Base-by-base conservation (phyloP, 1,140 invertebrate genomes). In the Idris sp. region DNA sequence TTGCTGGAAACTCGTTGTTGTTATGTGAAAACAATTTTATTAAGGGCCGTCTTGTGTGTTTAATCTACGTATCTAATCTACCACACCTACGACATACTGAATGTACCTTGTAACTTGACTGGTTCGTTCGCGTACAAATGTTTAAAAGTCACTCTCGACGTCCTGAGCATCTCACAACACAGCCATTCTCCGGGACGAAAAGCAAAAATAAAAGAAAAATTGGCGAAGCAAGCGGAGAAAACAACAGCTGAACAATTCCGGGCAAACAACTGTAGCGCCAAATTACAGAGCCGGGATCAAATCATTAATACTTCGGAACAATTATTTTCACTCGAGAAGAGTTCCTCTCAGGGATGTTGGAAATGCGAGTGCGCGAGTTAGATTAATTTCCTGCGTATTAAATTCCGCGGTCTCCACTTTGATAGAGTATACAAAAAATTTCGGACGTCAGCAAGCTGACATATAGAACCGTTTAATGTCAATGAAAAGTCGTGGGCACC, bases 301-400 rank as follows among this genome's bases (percentile, higher is more conserved):
- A 30, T 54, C 31, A 54, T 48, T 46, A 48, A 65, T 56, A 65
- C 40, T 65, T 65, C 36, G 26, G 22, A 65, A 54, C 31, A 68
- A 68, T 68, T 68, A n/a, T n/a, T n/a, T n/a, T n/a, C n/a, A n/a
- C n/a, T n/a, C n/a, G n/a, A n/a, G n/a, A n/a, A n/a, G n/a, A n/a
- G n/a, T n/a, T n/a, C n/a, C n/a, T n/a, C n/a, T 49, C 19, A 28
- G 51, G 9, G 35, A 11, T 9, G 31, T 28, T 19, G 18, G 14
- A 31, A 31, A 26, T 26, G 26, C 43, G 36, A 58, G 19, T 68
- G 64, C 51, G 22, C 43, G 35, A 58, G 33, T 43, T 41, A 18
- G 35, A 58, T 49, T 68, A 43, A 58, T 51, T 68, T 59, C 16
- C 44, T n/a, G n/a, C 44, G 44, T 18, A 49, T 51, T 49, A 58